phyloP scores from a whole-genome alignment of 2,113 vertebrate genomes.

The Nothobranchius furzeri region DNA sequence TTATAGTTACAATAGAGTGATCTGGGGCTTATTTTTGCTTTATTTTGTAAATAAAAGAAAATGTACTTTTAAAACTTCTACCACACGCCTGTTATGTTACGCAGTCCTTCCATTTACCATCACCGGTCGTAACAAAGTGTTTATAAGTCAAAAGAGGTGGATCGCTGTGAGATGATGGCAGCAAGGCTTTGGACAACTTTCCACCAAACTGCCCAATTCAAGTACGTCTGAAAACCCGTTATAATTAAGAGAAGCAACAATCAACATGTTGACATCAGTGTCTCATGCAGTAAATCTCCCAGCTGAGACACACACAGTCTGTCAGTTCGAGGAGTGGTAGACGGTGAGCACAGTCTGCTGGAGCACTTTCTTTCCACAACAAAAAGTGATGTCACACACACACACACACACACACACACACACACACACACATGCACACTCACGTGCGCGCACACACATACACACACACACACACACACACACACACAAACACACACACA shows the following conservation, averaged over 20 bases:
- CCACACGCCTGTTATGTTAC: too few species aligned
- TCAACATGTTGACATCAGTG: slow-evolving; percentile 49
- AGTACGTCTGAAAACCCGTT: slow-evolving; percentile 13
- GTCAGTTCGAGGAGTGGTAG: slow-evolving; percentile 64
- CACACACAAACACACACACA: slow-evolving; percentile 5
- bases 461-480: too few species aligned
- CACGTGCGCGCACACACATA: too few species aligned
- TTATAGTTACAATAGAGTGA: too few species aligned
- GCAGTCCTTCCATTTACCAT: too few species aligned
- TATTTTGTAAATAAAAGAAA: too few species aligned
- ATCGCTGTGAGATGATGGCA: too few species aligned
- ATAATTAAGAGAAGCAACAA: slow-evolving; percentile 23
- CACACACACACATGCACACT: slow-evolving; percentile 11
- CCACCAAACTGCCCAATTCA: slow-evolving; percentile 7
- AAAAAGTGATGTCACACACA: slow-evolving; percentile 51
- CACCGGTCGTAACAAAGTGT: too few species aligned
- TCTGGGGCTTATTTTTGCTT: too few species aligned
- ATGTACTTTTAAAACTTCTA: too few species aligned
- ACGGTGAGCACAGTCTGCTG: slow-evolving; percentile 56
- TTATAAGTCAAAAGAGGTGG: too few species aligned
- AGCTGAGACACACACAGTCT: slow-evolving; percentile 43
- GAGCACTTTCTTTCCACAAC: slow-evolving; percentile 52
- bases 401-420: not conserved
- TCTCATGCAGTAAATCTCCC: slow-evolving; percentile 53
- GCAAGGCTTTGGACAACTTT: slow-evolving; percentile 12